Evolutionary conservation across 30 jellyfish, hydroid and myxozoan genomes (phyloP), one percentile per base, ranked within the genome.

Genomic region (Turritopsis rubra): DNA sequence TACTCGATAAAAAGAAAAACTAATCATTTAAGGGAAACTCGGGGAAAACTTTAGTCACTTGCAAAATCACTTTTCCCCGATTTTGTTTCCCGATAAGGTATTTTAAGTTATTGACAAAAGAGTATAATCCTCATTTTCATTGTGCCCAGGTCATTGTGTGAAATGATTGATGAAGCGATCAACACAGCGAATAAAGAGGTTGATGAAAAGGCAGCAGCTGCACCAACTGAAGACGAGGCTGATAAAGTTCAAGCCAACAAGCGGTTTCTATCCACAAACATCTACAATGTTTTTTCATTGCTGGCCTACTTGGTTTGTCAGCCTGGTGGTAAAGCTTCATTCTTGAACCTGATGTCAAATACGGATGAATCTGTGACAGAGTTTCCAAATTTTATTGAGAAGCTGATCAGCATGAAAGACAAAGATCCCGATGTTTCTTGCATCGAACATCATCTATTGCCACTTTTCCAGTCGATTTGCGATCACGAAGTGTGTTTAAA

Each of bases 281-380:
- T 24, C 17, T 74, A 74, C 85, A 78, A 76, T 29, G 73, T 75
- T n/a, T 85, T 78, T 7, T 86, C 96, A 16, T 53, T 92, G 79
- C 72, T 92, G 54, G 85, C 98, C 18, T 84, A 92, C 81, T 81
- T 88, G 41, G 89, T 82, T 8, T 84, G 95, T 77, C 98, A 92
- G 71, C 98, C 98, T 16, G 95, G 96, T 52, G 98, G 98, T 1
- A 92, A 92, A 79, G 87, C 96, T 75, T 92, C 96, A 0, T 81
- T 88, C 73, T 52, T 92, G 28, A 87, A 88, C n/a, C 82, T 88
- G 53, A 28, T 82, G 53, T 65, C 88, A 26, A 66, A 85, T 21
- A 66, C 90, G 5, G 60, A 24, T 30, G 81, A 52, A 9, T 1
- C 53, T 29, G 79, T 83, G 60, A 13, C 90, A n/a, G 90, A 72